A percentile compares a stretch with the other conserved stretches of the same genome.
Conservation (phyloP, 1,140 invertebrate species). For the Ceratosolen fusciceps region DNA sequence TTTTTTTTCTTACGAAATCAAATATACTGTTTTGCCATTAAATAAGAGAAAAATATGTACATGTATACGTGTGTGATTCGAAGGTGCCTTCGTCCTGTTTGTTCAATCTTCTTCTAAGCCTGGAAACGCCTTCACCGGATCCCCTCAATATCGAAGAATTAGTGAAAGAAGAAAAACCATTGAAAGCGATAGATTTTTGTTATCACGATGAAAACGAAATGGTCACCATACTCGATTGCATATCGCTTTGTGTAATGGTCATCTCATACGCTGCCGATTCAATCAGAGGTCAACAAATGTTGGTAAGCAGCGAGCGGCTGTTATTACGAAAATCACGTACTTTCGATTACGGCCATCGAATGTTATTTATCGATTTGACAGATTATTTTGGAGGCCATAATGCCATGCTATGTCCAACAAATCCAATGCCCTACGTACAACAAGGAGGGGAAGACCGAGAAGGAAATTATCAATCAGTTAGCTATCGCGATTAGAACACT, state of each 20-base stretch:
- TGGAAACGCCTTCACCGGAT: slow-evolving; percentile 94
- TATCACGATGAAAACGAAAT: slow-evolving; percentile 97
- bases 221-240: slow-evolving; percentile 93
- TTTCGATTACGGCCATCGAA: not conserved
- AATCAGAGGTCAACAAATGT: slow-evolving; percentile 96
- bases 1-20: too few relatives aligned
- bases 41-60: too few relatives aligned
- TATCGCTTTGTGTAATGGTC: slow-evolving; percentile 96
- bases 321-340: not conserved
- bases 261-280: slow-evolving; percentile 98
- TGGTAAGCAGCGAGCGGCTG: slow-evolving; percentile 74
- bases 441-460: slow-evolving; percentile 89
- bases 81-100: slow-evolving; percentile 91
- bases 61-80: not conserved
- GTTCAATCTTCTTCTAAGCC: slow-evolving; percentile 91
- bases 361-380: slow-evolving; percentile 64
- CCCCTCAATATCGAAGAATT: slow-evolving; percentile 95
- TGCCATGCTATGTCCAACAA: slow-evolving; percentile 95
- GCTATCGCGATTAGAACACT: slow-evolving; percentile 96
- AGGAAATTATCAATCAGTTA: slow-evolving; percentile 95
- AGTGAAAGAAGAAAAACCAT: slow-evolving; percentile 95
- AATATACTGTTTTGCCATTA: too few relatives aligned
- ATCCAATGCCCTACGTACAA: slow-evolving; percentile 91
- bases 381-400: slow-evolving; percentile 95
- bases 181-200: slow-evolving; percentile 97